Evolutionary conservation across 2,113 vertebrate genomes (phyloP).

Genomic region (Cinclus cinclus): DNA sequence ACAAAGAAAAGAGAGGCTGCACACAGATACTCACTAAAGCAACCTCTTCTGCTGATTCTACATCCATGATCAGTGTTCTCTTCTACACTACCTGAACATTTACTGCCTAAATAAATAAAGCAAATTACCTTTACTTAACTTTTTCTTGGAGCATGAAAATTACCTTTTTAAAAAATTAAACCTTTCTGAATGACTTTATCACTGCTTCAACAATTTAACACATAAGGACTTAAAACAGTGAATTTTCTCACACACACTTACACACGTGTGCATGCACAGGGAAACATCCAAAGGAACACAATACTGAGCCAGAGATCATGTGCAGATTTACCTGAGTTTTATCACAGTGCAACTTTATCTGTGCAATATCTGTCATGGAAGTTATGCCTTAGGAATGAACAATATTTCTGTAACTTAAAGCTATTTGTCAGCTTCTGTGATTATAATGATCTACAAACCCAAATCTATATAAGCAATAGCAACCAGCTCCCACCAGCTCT

Average conservation of each 20-base stretch:
- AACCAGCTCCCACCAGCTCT: background rate
- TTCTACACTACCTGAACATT: background rate
- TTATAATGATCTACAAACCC: background rate
- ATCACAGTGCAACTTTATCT: background rate
- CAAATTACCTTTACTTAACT: background rate
- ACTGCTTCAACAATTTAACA: background rate
- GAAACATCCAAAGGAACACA: background rate
- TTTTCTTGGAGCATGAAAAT: background rate
- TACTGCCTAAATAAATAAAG: background rate
- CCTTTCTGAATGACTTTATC: background rate
- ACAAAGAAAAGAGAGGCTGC: background rate
- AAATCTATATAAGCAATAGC: background rate
- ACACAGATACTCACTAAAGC: background rate
- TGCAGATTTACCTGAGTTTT: background rate
- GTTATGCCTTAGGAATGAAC: background rate
- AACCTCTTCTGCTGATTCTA: background rate
- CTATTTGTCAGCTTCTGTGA: background rate
- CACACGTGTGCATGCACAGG: fast-evolving
- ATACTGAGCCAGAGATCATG: background rate
- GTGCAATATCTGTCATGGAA: background rate
- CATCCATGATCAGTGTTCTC: background rate
- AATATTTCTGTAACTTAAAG: background rate
- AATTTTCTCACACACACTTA: background rate
- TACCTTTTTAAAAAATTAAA: fast-evolving
- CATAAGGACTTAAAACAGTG: background rate